phyloP scores from a whole-genome alignment of 2,113 vertebrate species.

The Paramormyrops kingsleyae region DNA sequence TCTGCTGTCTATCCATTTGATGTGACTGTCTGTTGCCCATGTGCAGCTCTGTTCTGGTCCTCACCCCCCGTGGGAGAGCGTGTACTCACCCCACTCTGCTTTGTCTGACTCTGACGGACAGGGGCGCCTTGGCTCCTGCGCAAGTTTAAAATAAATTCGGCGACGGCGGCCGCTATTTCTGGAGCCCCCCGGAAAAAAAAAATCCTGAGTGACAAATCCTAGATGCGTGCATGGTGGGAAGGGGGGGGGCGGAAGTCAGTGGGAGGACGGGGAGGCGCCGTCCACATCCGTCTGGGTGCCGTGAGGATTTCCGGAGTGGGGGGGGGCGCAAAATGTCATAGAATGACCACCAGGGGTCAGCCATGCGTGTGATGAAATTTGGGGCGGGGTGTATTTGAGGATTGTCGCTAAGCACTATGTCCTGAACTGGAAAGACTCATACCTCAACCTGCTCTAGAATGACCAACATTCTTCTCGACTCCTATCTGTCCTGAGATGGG shows the following conservation, averaged over 20 bases:
- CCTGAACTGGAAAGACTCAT: neutral
- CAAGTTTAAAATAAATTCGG: conserved; percentile 6
- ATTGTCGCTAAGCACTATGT: neutral
- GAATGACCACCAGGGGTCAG: neutral
- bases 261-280: neutral
- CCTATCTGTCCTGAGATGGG: neutral
- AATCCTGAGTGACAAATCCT: conserved; percentile 4
- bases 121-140: neutral
- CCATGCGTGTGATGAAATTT: neutral
- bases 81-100: neutral
- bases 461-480: neutral
- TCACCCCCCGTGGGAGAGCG: neutral
- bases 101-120: conserved; percentile 7
- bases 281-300: neutral
- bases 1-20: neutral
- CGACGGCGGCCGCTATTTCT: neutral
- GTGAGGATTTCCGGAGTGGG: neutral
- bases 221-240: neutral
- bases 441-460: neutral
- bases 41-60: neutral
- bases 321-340: neutral
- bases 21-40: neutral
- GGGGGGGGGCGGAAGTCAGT: neutral
- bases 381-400: neutral
- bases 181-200: neutral